Evolutionary conservation across 2,113 vertebrate species (phyloP), one percentile per base, ranked within the genome.

Genomic region (Mystacornis crossleyi): DNA sequence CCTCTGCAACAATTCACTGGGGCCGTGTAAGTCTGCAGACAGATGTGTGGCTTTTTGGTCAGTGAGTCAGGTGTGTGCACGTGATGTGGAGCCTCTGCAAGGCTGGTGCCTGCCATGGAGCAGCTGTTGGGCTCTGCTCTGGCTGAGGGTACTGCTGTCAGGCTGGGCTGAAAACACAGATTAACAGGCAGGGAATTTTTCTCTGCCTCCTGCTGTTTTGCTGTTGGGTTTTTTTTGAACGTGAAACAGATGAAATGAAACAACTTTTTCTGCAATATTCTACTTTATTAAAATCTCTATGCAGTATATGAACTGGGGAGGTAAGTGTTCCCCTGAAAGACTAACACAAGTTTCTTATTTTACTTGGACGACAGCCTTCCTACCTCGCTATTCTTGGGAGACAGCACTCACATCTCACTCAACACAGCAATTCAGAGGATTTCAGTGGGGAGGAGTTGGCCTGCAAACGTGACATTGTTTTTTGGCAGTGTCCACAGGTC

Each of bases 241-340:
- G 2, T 84, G 64, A 74, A 93, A 43, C 71, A 96, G 93, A 94
- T 93, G 81, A 94, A 96, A 94, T 84, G 88, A 90, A 95, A 83
- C 92, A 83, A 91, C 60, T 95, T 96, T 89, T 88, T 92, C 51
- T 54, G 34, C 88, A 92, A 71, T 96, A 93, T 95, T 93, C 95
- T 86, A 9, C 78, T 83, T 94, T 96, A 96, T 95, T 96, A 94
- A 95, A 94, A 93, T 95, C 67, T 96, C 82, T 34, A 0, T 2
- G 5, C 83, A 94, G 65, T 23, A 1, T 90, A 80, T 55, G 69
- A 94, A 88, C 80, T 84, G 72, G 69, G 93, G 92, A 96, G 82
- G 83, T 89, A 92, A 96, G 80, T 92, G 83, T 81, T 97, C 96
- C 93, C 88, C 57, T 96, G 96, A 81, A 96, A 96, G 92, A 74